Conservation (phyloP, 2,113 vertebrate species). For the Dromas ardeola region DNA sequence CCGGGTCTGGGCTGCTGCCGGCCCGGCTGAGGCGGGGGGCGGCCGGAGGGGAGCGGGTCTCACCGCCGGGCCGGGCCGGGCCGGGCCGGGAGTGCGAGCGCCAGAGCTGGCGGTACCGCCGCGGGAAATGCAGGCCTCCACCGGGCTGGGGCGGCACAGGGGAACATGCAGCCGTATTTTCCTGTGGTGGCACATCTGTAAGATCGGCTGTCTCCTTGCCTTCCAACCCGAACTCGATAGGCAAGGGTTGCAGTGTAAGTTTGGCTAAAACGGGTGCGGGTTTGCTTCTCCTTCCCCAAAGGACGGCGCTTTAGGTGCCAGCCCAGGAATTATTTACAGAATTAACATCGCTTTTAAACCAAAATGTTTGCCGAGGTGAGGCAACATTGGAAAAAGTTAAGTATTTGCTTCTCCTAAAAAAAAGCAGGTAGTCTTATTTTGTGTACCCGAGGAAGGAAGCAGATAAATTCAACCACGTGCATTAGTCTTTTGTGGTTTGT, state of each 20-base stretch:
- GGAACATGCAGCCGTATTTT: fast-evolving
- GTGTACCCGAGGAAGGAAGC: neutral
- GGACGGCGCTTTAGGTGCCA: too few relatives aligned
- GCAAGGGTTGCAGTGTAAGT: neutral
- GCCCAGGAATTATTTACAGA: neutral
- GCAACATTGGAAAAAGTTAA: neutral
- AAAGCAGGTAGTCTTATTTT: neutral
- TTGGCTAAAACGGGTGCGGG: neutral
- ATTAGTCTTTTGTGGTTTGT: neutral
- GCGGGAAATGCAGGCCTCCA: neutral
- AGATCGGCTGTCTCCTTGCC: fast-evolving
- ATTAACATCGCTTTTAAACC: neutral
- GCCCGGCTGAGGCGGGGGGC: neutral
- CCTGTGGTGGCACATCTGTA: fast-evolving
- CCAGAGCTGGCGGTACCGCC: fast-evolving
- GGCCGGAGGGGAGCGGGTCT: neutral
- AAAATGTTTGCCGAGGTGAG: neutral
- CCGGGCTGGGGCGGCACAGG: neutral
- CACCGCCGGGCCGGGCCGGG: fast-evolving
- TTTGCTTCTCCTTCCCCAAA: neutral
- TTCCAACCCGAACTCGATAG: neutral
- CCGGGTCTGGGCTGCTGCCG: neutral
- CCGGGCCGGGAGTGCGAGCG: fast-evolving
- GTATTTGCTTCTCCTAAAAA: neutral
- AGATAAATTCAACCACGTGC: neutral